A percentile compares a stretch with the other conserved stretches of the same genome.
phyloP scores from a whole-genome alignment of 2,888 invertebrate species.

The Tridacna crocea region DNA sequence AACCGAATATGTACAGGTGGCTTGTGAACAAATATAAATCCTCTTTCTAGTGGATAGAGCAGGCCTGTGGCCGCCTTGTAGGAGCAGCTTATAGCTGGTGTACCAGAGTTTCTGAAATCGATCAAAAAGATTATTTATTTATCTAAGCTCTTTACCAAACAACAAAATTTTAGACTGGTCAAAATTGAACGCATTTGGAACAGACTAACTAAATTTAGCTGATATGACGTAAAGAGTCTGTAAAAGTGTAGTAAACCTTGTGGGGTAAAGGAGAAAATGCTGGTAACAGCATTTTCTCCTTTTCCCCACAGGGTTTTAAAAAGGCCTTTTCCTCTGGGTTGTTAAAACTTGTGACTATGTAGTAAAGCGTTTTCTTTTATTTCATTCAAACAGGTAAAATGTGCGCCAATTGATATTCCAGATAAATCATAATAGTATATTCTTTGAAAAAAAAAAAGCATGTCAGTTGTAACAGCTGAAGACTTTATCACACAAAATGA shows the following conservation, averaged over 20 bases:
- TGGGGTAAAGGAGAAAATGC: neutral
- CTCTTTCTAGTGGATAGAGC: conserved; percentile 97
- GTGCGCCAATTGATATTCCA: too few species aligned
- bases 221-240: neutral
- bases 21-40: conserved; percentile 99
- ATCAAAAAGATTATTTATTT: neutral
- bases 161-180: too few species aligned
- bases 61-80: conserved; percentile 99
- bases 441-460: too few species aligned
- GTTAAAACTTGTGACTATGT: too few species aligned
- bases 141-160: too few species aligned
- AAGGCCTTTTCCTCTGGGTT: too few species aligned
- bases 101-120: conserved; percentile 89
- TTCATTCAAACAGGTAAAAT: too few species aligned
- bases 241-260: neutral
- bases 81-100: conserved; percentile 96
- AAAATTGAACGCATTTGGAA: too few species aligned
- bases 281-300: neutral
- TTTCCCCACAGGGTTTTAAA: neutral
- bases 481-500: too few species aligned
- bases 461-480: too few species aligned
- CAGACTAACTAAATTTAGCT: neutral
- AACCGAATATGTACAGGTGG: conserved; percentile 99
- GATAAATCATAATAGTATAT: too few species aligned
- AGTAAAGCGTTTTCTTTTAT: too few species aligned